Base-by-base conservation (phyloP, 2,888 invertebrate species). In the Brachylomia viminalis region DNA sequence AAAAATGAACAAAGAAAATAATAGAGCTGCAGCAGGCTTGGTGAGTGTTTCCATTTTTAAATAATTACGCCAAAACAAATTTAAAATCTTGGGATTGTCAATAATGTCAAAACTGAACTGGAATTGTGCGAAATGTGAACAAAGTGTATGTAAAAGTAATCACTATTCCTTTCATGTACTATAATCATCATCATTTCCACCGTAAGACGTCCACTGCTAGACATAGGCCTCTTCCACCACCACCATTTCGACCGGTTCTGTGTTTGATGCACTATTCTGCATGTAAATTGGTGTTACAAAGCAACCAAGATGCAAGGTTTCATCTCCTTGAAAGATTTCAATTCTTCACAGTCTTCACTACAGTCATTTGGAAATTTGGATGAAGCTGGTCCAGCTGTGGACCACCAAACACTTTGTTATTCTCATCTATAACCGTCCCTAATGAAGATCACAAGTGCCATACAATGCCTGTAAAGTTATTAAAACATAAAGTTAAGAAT, bases 11-110 rank as follows among this genome's bases (percentile, higher is more conserved):
- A 93, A 92, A 81, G 93, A 92, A 89, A 92, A 92, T 77, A 93
- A 91, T 69, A 92, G 91, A 87, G 89, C 91, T 78, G 95, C 95
- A 80, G 94, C 95, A 78, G 94, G 95, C 33, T 87, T 94, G 93
- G 95, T 95, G 90, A 93, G 94, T 91, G 27, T 62, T 61, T 23
- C 10, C 10, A 56, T 11, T 47, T 67, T 38, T 2, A 20, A 6
- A 17, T 49, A 68, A 52, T 62, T 59, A 2, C 52, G 49, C 52
- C 38, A 65, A 67, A 66, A 59, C 62, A 52, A 56, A 30, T 38
- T 0, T 30, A 61, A 70, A 64, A 47, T 6, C 6, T 10, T 17
- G 20, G 3, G 15, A 23, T 61, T 77, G 66, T 67, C 66, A 65
- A 61, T 7, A 47, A 72, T 82, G 80, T 64, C 82, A 72, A 33